Percentiles rank a stretch among this genome's conserved stretches.
Evolutionary conservation across 2,888 invertebrate species (phyloP).

Genomic region (Gastrophysa polygoni): DNA sequence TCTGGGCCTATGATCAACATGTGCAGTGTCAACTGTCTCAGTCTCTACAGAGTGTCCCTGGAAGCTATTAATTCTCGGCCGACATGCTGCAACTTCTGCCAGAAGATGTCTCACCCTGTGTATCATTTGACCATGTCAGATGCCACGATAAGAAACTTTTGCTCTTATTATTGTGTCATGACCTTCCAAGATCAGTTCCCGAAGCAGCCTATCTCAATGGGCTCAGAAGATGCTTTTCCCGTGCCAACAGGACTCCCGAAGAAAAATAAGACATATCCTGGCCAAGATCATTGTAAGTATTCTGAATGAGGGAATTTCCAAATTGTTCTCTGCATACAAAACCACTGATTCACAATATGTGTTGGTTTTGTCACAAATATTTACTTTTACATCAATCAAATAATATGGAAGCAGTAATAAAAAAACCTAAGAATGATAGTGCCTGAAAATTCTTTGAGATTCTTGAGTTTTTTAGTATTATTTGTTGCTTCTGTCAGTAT

Average conservation of each 20-base stretch:
- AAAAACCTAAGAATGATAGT: no score
- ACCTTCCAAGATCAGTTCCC: constrained; percentile 73
- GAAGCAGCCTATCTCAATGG: constrained; percentile 60
- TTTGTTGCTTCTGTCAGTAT: no score
- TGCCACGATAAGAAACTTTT: constrained; percentile 81
- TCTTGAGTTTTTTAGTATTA: no score
- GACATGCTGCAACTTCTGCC: constrained; percentile 70
- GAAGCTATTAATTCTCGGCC: constrained; percentile 76
- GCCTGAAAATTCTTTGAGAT: no score
- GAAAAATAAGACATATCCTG: constrained; percentile 46
- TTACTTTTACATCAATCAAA: no score
- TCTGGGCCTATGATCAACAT: constrained; percentile 72
- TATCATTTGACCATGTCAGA: constrained; percentile 88
- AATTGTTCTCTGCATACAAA: no score
- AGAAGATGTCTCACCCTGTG: constrained; percentile 66
- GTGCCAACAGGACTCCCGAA: constrained; percentile 61
- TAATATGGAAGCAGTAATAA: no score
- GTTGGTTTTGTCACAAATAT: no score
- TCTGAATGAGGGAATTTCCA: no score
- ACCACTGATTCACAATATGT: no score
- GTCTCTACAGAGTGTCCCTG: constrained; percentile 79
- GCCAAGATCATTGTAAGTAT: constrained; percentile 26
- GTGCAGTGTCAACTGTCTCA: constrained; percentile 91
- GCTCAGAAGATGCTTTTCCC: constrained; percentile 41
- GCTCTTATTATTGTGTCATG: constrained; percentile 83